These are phyloP conservation scores for Pao palembangensis DNA, from an alignment of 2,113 vertebrate genomes.

Conservation along the genomic window DNA sequence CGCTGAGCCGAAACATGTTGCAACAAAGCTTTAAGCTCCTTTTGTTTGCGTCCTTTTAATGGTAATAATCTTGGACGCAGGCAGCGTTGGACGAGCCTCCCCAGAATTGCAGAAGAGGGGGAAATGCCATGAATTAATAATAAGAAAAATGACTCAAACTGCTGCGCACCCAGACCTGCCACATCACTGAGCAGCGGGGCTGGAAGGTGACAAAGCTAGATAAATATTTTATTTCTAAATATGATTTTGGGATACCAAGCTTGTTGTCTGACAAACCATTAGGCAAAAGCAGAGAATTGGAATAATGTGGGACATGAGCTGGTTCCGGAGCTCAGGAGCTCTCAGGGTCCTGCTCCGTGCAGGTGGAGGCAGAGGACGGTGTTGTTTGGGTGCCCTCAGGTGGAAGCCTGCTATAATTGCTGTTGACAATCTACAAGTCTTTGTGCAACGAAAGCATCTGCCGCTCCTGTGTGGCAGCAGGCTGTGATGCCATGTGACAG, in stretches of 20 bases:
- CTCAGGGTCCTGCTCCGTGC: slow-evolving; percentile 23
- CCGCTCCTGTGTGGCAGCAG: slow-evolving; percentile 65
- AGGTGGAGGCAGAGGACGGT: slow-evolving; percentile 20
- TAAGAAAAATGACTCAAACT: slow-evolving; percentile 73
- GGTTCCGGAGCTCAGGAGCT: background rate
- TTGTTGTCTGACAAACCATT: slow-evolving; percentile 37
- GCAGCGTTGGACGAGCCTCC: slow-evolving; percentile 46
- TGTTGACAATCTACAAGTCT: slow-evolving; percentile 71
- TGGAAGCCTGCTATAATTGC: slow-evolving; percentile 69
- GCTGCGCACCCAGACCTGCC: slow-evolving; percentile 60
- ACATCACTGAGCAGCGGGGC: slow-evolving; percentile 54
- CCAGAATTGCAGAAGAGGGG: slow-evolving; percentile 44
- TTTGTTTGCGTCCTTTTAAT: slow-evolving; percentile 52
- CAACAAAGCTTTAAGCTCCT: slow-evolving; percentile 26
- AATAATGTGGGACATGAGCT: background rate
- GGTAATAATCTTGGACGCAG: slow-evolving; percentile 43
- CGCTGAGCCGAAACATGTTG: slow-evolving; percentile 22
- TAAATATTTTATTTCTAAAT: slow-evolving; percentile 76
- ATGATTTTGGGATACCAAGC: slow-evolving; percentile 54
- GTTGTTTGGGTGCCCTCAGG: slow-evolving; percentile 71
- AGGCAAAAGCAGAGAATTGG: slow-evolving; percentile 23
- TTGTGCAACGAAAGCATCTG: slow-evolving; percentile 75
- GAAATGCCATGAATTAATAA: slow-evolving; percentile 72
- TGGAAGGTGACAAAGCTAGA: slow-evolving; percentile 67
- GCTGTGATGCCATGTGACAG: slow-evolving; percentile 76